phyloP scores from a whole-genome alignment of 2,888 invertebrate genomes.

The Epinotia nisella region DNA sequence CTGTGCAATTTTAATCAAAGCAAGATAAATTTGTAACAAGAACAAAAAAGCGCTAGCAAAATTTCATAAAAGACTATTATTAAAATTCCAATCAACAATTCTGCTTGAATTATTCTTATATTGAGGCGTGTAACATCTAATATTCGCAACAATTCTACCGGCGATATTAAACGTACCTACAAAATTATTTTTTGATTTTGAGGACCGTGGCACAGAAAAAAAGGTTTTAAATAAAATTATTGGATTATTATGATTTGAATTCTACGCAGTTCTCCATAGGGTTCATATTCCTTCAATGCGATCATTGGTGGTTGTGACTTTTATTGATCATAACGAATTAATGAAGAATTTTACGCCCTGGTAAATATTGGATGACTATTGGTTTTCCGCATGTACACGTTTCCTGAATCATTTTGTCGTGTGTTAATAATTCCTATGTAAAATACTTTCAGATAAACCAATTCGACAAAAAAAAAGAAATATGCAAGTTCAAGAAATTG shows the following conservation, averaged over 20 bases:
- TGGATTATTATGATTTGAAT: background rate
- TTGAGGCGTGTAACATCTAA: background rate
- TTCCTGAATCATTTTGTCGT: too few species aligned
- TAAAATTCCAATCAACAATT: background rate
- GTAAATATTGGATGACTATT: too few species aligned
- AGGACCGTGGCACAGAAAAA: background rate
- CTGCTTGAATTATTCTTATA: background rate
- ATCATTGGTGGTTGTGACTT: too few species aligned
- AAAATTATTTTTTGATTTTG: background rate
- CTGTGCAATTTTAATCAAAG: background rate
- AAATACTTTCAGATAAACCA: too few species aligned
- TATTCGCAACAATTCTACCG: background rate
- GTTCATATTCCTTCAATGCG: background rate
- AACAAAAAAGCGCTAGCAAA: background rate
- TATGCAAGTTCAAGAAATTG: too few species aligned
- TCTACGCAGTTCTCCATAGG: background rate
- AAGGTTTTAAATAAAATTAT: background rate
- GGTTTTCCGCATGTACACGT: too few species aligned
- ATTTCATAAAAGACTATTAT: conserved; percentile 5
- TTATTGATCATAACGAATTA: too few species aligned
- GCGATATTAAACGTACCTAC: background rate
- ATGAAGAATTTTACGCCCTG: too few species aligned
- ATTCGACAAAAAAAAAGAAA: too few species aligned
- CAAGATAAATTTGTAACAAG: background rate
- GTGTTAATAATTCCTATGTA: too few species aligned